phyloP scores from a whole-genome alignment of 2,797 vertebrate genomes.

The Parauchenoglanis ngamensis region DNA sequence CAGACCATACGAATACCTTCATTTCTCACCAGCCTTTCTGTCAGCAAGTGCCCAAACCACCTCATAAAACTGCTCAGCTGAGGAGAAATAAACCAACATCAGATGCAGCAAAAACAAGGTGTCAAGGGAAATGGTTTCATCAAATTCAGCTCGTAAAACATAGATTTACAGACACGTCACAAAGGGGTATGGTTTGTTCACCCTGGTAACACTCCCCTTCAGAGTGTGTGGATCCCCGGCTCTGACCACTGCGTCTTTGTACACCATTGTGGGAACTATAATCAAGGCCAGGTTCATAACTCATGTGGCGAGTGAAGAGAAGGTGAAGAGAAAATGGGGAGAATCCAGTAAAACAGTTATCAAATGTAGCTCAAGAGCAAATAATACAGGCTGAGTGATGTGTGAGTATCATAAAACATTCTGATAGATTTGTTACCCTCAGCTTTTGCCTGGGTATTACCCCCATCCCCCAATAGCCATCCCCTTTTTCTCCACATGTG shows the following conservation, averaged over 20 bases:
- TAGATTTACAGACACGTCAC: slow-evolving; percentile 57
- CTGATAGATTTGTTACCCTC: slow-evolving; percentile 57
- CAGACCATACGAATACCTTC: slow-evolving; percentile 42
- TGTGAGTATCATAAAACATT: slow-evolving; percentile 61
- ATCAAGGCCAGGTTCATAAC: slow-evolving; percentile 65
- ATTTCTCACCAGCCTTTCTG: slow-evolving; percentile 24
- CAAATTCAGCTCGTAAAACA: slow-evolving; percentile 75
- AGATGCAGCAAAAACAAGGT: slow-evolving; percentile 67
- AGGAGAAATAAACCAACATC: slow-evolving; percentile 74
- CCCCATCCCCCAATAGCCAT: neutral
- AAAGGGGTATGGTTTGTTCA: slow-evolving; percentile 25
- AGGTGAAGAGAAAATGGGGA: slow-evolving; percentile 58
- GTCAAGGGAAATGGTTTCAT: slow-evolving; percentile 78
- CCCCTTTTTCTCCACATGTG: neutral
- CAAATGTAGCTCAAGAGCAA: slow-evolving; percentile 59
- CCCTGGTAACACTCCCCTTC: slow-evolving; percentile 36
- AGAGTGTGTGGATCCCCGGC: slow-evolving; percentile 40
- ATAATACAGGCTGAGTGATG: slow-evolving; percentile 59
- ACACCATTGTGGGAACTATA: slow-evolving; percentile 53
- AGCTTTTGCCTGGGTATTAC: slow-evolving; percentile 8
- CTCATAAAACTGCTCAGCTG: slow-evolving; percentile 69
- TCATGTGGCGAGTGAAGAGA: slow-evolving; percentile 50
- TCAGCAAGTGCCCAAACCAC: slow-evolving; percentile 58
- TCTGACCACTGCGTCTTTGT: slow-evolving; percentile 52
- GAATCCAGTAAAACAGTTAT: slow-evolving; percentile 63